Conservation (phyloP, 2,113 vertebrate species). For the Ictalurus furcatus region DNA sequence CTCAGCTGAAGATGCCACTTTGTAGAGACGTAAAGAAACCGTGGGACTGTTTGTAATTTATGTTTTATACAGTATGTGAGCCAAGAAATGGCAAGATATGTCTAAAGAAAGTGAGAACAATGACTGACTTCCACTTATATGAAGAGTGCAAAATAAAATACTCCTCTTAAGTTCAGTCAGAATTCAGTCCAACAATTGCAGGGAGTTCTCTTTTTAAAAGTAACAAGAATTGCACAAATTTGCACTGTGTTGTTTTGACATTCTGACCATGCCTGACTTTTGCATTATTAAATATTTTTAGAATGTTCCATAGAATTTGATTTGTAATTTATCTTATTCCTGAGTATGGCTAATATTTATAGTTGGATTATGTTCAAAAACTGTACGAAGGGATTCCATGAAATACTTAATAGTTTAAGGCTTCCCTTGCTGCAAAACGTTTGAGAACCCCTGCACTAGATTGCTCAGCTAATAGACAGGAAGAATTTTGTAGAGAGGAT, state of each 20-base stretch:
- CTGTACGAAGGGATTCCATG: neutral
- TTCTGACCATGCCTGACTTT: slow-evolving; percentile 16
- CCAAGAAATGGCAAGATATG: neutral
- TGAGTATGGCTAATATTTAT: neutral
- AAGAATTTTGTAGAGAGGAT: slow-evolving; percentile 32
- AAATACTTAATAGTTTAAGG: neutral
- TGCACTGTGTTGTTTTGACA: neutral
- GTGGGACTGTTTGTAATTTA: neutral
- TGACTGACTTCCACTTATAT: neutral
- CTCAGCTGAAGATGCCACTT: neutral
- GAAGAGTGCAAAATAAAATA: neutral
- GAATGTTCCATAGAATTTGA: slow-evolving; percentile 23
- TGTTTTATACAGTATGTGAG: neutral
- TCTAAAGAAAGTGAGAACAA: neutral
- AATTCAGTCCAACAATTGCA: neutral
- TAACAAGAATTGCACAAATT: neutral
- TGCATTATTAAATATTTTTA: slow-evolving; percentile 35
- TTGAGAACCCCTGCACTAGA: neutral
- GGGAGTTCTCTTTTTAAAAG: neutral
- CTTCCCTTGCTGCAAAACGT: neutral
- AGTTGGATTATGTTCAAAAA: neutral
- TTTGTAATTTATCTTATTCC: slow-evolving; percentile 15
- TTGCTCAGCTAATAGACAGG: slow-evolving; percentile 32
- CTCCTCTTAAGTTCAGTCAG: neutral
- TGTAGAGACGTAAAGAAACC: neutral